Evolutionary conservation across 2,888 invertebrate genomes (phyloP), one percentile per base, ranked within the genome.

Genomic region (Eupithecia centaureata): DNA sequence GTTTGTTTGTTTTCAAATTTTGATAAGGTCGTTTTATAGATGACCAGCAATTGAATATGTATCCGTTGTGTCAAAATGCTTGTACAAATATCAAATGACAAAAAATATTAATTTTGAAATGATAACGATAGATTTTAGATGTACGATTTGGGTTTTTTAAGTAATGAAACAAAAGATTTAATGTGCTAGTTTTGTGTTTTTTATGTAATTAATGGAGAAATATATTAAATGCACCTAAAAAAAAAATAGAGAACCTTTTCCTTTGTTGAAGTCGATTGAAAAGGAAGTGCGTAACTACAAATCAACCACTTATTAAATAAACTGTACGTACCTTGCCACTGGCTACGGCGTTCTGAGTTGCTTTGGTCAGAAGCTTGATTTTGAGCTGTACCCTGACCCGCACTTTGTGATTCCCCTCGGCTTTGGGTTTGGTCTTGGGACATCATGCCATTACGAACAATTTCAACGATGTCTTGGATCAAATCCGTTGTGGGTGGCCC

Each of bases 311-410:
- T 18, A n/a, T 5, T n/a, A 38, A 38, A 38, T 25, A 28, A 27
- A 54, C 54, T 12, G 28, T 15, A 54, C n/a, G n/a, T 54, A 54
- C 54, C 27, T 68, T 74, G 72, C 22, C 73, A 59, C 63, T 68
- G 52, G 25, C 22, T 66, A 13, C 59, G 47, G 57, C 25, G 61
- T 18, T 47, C 38, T 13, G 63, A 15, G 30, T 56, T 56, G 56
- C 66, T 70, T 38, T 75, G 76, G 27, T 58, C 25, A 33, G 61
- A 38, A 42, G 71, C 72, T 10, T 33, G 68, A 30, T 57, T 58
- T 61, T 66, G 71, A 15, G 22, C 54, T 51, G 38, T 59, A 13
- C 32, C 38, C 61, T 72, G 63, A 27, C 64, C 59, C 51, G 52
- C 63, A 22, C 25, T 33, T 25, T 27, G 67, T 32, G 65, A 62